Evolutionary conservation across 2,113 vertebrate genomes (phyloP), one percentile per base, ranked within the genome.

Genomic region (Hemiprocne comata): DNA sequence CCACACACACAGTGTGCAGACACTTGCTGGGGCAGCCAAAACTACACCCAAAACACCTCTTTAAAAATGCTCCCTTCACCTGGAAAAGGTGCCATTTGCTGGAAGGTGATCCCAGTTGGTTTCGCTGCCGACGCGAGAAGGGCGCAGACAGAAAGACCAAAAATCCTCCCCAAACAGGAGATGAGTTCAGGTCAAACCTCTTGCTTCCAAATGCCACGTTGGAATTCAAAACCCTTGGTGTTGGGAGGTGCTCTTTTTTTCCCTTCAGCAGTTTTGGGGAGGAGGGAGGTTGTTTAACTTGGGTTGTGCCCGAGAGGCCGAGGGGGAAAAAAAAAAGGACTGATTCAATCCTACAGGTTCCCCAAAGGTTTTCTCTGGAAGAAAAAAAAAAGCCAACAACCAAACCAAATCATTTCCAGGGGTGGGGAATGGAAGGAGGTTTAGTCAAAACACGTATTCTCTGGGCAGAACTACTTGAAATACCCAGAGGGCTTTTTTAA

Each of bases 11-110:
- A n/a, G n/a, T n/a, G 14, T 71, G 75, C 87, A 91, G 77, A 91
- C 77, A 80, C 90, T 85, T 94, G 82, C 82, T 83, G 21, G 81
- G 75, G 50, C 77, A 65, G 31, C 31, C 40, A 42, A 42, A 42
- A 76, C 54, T 86, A 67, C 66, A 19, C 11, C 58, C 86, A 38
- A 74, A 77, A 48, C 77, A 85, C 79, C 40, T 77, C 57, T 88
- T 78, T 74, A 25, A 76, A 95, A 86, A 88, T 20, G 46, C 17
- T 92, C 60, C 83, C 94, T 88, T 88, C 82, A 74, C 69, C 91
- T 80, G 55, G 86, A 34, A 62, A 77, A 89, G 3, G 1, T 46
- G 7, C 65, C 55, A 25, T 67, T 80, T 55, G 90, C 74, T 89
- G 91, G 82, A 91, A 93, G 42, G 46, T 46, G 67, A 94, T 60